Evolutionary conservation across 2,113 vertebrate genomes (phyloP).

Genomic region (Rhea americana): DNA sequence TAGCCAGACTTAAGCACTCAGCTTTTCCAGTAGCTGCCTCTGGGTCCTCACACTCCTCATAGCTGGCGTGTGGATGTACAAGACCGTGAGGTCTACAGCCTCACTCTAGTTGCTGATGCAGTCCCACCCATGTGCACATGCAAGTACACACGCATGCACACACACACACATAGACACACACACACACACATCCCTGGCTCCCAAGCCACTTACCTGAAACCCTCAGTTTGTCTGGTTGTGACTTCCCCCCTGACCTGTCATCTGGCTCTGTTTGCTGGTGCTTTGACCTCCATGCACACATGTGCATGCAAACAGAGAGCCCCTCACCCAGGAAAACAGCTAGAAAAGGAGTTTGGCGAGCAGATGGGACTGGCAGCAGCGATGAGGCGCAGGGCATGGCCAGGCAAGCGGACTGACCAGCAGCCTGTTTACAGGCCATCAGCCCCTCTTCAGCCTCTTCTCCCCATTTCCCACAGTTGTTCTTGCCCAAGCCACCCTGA

Average conservation of each 20-base stretch:
- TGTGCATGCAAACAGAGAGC: background rate
- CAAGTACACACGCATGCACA: background rate
- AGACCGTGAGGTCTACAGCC: too few relatives aligned
- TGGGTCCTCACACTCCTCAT: background rate
- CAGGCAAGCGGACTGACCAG: background rate
- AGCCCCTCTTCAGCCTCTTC: background rate
- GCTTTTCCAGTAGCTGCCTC: background rate
- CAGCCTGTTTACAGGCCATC: background rate
- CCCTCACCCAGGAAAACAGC: background rate
- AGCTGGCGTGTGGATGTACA: too few relatives aligned
- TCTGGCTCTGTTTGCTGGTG: background rate
- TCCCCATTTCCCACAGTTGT: background rate
- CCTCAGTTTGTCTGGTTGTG: too few relatives aligned
- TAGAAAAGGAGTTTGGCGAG: background rate
- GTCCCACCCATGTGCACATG: background rate
- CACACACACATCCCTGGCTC: background rate
- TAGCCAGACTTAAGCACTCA: background rate
- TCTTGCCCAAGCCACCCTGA: background rate
- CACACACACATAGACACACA: background rate
- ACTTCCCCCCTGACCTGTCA: too few relatives aligned
- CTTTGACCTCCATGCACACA: background rate
- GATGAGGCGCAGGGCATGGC: background rate
- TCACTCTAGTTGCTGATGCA: background rate
- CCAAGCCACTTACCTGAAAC: background rate
- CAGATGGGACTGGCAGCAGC: background rate